Evolutionary conservation across 1,140 invertebrate species (phyloP).

Genomic region (Drosophila kepulauana): DNA sequence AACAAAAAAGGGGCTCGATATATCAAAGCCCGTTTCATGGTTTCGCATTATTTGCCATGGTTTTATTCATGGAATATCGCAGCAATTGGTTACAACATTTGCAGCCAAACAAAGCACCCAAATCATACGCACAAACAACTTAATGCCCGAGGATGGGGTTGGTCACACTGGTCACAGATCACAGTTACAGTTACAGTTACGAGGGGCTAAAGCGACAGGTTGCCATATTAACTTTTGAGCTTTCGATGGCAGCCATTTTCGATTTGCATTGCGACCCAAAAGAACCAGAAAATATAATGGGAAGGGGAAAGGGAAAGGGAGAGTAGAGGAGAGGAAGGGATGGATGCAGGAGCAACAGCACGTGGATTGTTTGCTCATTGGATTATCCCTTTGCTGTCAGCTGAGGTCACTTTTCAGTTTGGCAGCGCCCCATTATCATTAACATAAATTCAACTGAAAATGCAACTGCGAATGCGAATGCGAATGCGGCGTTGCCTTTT

Average conservation of each 20-base stretch:
- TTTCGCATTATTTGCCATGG: slow-evolving; percentile 64
- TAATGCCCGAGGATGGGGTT: neutral
- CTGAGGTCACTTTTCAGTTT: slow-evolving; percentile 64
- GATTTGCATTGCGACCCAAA: slow-evolving; percentile 11
- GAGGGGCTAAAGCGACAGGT: slow-evolving; percentile 40
- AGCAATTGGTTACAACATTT: slow-evolving; percentile 45
- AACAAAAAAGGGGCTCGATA: neutral
- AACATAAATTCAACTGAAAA: slow-evolving; percentile 38
- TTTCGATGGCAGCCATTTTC: slow-evolving; percentile 40
- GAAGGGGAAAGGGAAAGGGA: neutral
- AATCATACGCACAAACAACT: slow-evolving; percentile 28
- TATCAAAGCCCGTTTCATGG: slow-evolving; percentile 2
- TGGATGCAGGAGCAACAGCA: slow-evolving; percentile 23
- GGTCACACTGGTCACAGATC: slow-evolving; percentile 1
- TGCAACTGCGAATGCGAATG: slow-evolving; percentile 15
- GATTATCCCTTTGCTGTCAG: slow-evolving; percentile 76
- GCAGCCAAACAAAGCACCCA: slow-evolving; percentile 25
- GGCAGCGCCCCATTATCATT: slow-evolving; percentile 44
- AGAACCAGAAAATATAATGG: neutral
- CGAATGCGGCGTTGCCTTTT: slow-evolving; percentile 37
- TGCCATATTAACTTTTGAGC: slow-evolving; percentile 48
- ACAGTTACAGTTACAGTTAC: slow-evolving; percentile 16
- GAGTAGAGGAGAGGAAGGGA: neutral
- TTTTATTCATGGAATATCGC: slow-evolving; percentile 33
- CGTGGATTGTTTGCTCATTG: slow-evolving; percentile 64